Evolutionary conservation across 2,113 vertebrate genomes (phyloP), one percentile per base, ranked within the genome.

Genomic region (Phoxinus phoxinus): DNA sequence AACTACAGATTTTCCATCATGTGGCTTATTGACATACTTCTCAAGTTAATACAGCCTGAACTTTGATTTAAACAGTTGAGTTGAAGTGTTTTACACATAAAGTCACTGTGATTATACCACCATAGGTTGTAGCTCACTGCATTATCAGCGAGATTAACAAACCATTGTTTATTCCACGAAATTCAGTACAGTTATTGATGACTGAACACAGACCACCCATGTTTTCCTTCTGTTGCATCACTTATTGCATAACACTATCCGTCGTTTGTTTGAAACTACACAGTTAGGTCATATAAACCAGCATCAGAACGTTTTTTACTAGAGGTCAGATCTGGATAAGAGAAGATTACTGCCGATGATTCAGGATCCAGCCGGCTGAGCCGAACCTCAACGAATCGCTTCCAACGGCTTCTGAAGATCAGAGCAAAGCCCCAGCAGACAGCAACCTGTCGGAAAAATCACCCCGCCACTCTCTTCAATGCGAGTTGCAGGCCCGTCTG

Each of bases 401-500:
- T 80, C 65, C 65, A 41, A 48, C 37, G 25, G 65, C 67, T 74
- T n/a, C 74, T 44, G 69, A 30, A 72, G 76, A 59, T 84, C 69
- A 65, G 58, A 86, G 84, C 46, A 37, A 79, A 27, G 73, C 58
- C 58, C 81, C 30, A 46, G 46, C 30, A 65, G 84, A 89, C 35
- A 86, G 44, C 48, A 59, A 73, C 51, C 78, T 76, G 81, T 81
- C 37, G 65, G 80, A 81, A 86, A 81, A 51, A 61, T 73, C 76
- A 32, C 15, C 19, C n/a, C 71, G 41, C 17, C 72, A 80, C 53
- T 46, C 46, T 46, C 27, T 41, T 41, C 41, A 73, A 51, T 75
- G 32, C 71, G 69, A 72, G 72, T 80, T 83, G 83, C 78, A 41
- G 25, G 35, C 78, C 56, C 6, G 75, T 56, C 69, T 72, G 74